Evolutionary conservation across 2,888 invertebrate genomes (phyloP).

Genomic region (Latrodectus hesperus): DNA sequence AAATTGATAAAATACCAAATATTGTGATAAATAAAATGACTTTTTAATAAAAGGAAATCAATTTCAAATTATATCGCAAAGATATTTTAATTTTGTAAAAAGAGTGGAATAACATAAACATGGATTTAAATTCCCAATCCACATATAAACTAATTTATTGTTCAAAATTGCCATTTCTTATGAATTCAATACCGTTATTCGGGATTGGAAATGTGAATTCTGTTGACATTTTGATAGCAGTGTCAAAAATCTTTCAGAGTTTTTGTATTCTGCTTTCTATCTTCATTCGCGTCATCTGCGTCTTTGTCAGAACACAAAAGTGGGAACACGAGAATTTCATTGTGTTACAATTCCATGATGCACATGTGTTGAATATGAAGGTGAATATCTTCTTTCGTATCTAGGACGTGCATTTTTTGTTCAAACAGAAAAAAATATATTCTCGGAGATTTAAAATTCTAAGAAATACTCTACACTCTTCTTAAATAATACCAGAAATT

Average conservation of each 20-base stretch:
- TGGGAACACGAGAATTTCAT: constrained; percentile 21
- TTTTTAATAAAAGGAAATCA: no score
- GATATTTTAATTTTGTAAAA: no score
- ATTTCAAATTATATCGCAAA: no score
- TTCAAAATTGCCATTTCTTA: no score
- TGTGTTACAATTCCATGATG: constrained; percentile 37
- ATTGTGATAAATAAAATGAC: no score
- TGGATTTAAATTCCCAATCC: no score
- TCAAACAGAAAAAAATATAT: not conserved
- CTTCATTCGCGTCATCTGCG: not conserved
- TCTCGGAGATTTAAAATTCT: not conserved
- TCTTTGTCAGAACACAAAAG: constrained; percentile 23
- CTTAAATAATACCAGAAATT: no score
- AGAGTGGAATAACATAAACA: no score
- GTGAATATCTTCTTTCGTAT: constrained; percentile 21
- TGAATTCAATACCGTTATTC: not conserved
- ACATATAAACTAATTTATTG: no score
- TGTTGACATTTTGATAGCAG: constrained; percentile 16
- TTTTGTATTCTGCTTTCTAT: not conserved
- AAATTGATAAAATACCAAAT: no score
- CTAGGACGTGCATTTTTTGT: constrained; percentile 35
- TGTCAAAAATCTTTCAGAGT: constrained; percentile 17
- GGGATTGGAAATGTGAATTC: not conserved
- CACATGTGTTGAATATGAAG: constrained; percentile 39
- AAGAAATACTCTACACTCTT: not conserved